phyloP scores from a whole-genome alignment of 2,113 vertebrate species.

The Pandion haliaetus region DNA sequence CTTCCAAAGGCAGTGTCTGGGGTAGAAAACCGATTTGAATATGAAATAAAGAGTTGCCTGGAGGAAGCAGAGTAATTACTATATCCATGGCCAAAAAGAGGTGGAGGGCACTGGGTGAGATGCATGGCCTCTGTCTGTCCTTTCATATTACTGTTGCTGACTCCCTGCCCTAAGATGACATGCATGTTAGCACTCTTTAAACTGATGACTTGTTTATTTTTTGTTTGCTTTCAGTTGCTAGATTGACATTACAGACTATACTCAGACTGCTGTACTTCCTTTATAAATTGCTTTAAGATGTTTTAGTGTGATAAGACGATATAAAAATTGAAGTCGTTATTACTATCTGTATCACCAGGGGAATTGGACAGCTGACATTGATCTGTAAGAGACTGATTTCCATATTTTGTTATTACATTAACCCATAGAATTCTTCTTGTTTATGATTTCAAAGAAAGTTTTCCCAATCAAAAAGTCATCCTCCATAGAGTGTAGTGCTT shows the following conservation, averaged over 20 bases:
- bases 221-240: background rate
- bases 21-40: background rate
- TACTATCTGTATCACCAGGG: background rate
- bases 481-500: background rate
- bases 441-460: background rate
- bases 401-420: slow-evolving; percentile 20
- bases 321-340: slow-evolving; percentile 40
- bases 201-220: background rate
- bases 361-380: slow-evolving; percentile 26
- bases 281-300: slow-evolving; percentile 49
- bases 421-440: slow-evolving; percentile 1
- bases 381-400: slow-evolving; percentile 28
- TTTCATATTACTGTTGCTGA: background rate
- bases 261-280: background rate
- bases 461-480: background rate
- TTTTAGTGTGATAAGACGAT: slow-evolving; percentile 17
- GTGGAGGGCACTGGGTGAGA: background rate
- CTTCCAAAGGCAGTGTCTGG: background rate
- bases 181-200: background rate
- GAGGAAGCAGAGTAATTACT: background rate
- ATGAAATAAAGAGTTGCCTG: background rate
- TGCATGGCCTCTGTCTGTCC: background rate
- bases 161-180: background rate
- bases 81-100: background rate
- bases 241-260: background rate